Percentiles rank a stretch among this genome's conserved stretches.
Conservation (phyloP, 2,113 vertebrate species). For the Ivindomyrus marchei region DNA sequence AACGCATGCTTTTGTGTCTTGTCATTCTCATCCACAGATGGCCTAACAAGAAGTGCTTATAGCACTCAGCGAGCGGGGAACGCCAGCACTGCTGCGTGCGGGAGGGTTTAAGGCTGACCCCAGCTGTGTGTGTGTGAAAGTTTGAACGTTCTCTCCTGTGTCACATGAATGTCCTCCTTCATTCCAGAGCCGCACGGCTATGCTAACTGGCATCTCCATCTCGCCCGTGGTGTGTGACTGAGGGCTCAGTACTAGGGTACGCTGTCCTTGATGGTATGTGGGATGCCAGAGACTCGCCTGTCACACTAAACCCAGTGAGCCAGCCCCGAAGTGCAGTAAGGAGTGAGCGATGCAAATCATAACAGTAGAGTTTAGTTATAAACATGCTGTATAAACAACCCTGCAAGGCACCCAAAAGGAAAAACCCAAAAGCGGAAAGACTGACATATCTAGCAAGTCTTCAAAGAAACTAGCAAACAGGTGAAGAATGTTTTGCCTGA, state of each 20-base stretch:
- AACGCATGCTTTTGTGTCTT: constrained; percentile 90
- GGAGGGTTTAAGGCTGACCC: not conserved
- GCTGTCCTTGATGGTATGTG: not conserved
- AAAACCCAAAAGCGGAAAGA: not conserved
- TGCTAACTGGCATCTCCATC: not conserved
- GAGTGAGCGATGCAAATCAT: not conserved
- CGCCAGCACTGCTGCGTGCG: not conserved
- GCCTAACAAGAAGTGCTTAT: constrained; percentile 78
- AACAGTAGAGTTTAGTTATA: not conserved
- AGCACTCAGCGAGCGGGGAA: constrained; percentile 61
- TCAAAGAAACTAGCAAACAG: not conserved
- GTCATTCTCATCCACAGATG: constrained; percentile 89
- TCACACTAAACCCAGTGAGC: not conserved
- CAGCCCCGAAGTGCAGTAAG: not conserved
- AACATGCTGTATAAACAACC: constrained; percentile 1
- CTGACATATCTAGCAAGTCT: not conserved
- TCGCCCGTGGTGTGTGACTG: not conserved
- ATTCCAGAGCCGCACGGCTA: not conserved
- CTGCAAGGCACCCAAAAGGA: not conserved
- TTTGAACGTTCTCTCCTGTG: not conserved
- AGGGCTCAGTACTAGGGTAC: not conserved
- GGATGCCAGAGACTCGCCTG: not conserved
- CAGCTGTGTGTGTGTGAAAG: not conserved
- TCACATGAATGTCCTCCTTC: not conserved
- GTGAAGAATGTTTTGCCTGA: not conserved